Base-by-base conservation (phyloP, 1,140 invertebrate species). In the Trichonephila inaurata region DNA sequence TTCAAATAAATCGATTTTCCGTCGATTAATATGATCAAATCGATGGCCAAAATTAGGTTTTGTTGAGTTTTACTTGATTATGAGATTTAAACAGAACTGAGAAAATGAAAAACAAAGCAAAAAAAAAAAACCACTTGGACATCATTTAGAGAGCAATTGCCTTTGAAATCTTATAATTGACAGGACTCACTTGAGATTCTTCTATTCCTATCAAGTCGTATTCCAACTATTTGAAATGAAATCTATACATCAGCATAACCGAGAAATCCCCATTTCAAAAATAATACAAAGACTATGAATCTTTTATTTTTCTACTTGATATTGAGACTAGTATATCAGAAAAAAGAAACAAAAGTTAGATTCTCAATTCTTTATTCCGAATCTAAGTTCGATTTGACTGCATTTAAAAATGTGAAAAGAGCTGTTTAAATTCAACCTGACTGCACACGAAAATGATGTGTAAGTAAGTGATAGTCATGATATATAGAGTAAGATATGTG, bases 321-420 rank as follows among this genome's bases (percentile, higher is more conserved):
- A 18, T 77, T 33, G 4, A 21, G 72, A 33, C 33, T 6, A 0
- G 18, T 6, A 77, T 33, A 77, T 77, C 72, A 28, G 33, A 77
- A 33, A 40, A 77, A 14, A 77, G 28, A 77, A 77, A 40, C 72
- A 69, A 69, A 69, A 69, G n/a, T 69, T 12, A 24, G 72, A 77
- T 28, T 77, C 6, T 40, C 28, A 40, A 77, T 77, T 14, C 28
- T 40, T 40, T 28, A 14, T 33, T 19, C 28, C 24, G 33, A 33
- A 33, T 14, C 72, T 5, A 19, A 3, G 72, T 28, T 18, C 72
- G 3, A 77, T 19, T 18, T 77, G 28, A 77, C 33, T 77, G 72
- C 72, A 40, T 77, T 77, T 77, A 77, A 77, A 77, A 28, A 18
- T 28, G 4, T 28, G 72, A 77, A 77, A 77, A 77, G 28, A 77